phyloP scores from a whole-genome alignment of 2,113 vertebrate species.

The Myotis brandtii region DNA sequence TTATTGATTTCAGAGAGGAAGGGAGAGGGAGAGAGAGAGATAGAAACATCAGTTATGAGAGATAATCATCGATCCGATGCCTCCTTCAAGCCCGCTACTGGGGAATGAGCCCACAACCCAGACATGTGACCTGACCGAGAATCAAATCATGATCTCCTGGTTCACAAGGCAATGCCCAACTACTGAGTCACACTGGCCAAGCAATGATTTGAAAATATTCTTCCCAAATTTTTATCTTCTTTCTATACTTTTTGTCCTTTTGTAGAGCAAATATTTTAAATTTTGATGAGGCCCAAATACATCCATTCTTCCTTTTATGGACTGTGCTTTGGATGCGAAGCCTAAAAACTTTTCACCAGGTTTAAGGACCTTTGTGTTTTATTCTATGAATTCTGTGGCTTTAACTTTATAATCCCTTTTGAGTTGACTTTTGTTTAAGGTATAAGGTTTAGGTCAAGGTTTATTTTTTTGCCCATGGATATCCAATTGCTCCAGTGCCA shows the following conservation, averaged over 20 bases:
- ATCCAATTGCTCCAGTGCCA: neutral
- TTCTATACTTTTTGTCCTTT: neutral
- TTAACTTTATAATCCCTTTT: neutral
- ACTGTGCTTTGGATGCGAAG: neutral
- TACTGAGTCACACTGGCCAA: too few species aligned
- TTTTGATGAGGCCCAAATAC: neutral
- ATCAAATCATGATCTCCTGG: too few species aligned
- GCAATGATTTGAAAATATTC: neutral
- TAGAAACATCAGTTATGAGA: too few species aligned
- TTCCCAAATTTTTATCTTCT: neutral
- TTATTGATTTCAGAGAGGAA: too few species aligned
- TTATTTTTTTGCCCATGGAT: neutral
- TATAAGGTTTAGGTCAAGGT: neutral
- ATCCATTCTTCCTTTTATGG: neutral
- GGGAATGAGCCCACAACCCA: too few species aligned
- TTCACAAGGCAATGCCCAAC: too few species aligned
- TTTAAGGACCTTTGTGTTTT: neutral
- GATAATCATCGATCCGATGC: too few species aligned
- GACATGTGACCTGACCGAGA: too few species aligned
- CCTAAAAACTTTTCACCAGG: neutral
- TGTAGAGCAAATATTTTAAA: neutral
- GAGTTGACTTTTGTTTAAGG: neutral
- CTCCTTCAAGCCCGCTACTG: too few species aligned
- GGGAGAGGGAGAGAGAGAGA: too few species aligned
- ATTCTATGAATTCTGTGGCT: neutral